Evolutionary conservation across 1,140 invertebrate species (phyloP).

Genomic region (Drosophila repleta): DNA sequence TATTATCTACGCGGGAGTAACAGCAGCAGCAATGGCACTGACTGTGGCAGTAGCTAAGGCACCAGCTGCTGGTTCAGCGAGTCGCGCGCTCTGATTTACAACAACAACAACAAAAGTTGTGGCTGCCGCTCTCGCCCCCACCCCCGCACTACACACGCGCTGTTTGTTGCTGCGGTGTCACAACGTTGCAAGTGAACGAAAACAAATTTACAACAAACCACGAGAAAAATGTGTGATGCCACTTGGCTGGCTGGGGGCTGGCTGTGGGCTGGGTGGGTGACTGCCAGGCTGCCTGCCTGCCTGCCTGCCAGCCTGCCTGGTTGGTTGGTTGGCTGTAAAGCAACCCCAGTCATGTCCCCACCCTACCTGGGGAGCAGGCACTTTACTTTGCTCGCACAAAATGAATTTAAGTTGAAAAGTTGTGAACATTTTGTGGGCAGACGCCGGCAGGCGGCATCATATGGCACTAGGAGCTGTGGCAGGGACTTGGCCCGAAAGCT

Average conservation of each 20-base stretch:
- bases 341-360: constrained; percentile 12
- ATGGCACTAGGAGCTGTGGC: background rate
- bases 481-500: constrained; percentile 36
- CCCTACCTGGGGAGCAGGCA: constrained; percentile 2
- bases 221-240: constrained; percentile 75
- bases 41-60: background rate
- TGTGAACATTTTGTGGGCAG: constrained; percentile 74
- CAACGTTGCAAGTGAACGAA: constrained; percentile 79
- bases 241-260: constrained; percentile 46
- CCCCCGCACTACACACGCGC: background rate
- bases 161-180: constrained; percentile 60
- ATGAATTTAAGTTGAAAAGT: constrained; percentile 82
- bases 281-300: background rate
- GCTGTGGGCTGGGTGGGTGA: background rate
- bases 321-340: background rate
- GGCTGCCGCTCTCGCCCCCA: background rate
- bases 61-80: constrained; percentile 62
- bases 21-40: constrained; percentile 22
- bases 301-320: background rate
- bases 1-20: constrained; percentile 72
- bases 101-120: constrained; percentile 51
- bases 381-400: constrained; percentile 62
- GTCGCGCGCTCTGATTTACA: constrained; percentile 76
- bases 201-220: constrained; percentile 82
- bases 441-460: constrained; percentile 9